Percentiles rank a stretch among this genome's conserved stretches.
phyloP scores from a whole-genome alignment of 1,140 invertebrate genomes.

The Drosophila triauraria region DNA sequence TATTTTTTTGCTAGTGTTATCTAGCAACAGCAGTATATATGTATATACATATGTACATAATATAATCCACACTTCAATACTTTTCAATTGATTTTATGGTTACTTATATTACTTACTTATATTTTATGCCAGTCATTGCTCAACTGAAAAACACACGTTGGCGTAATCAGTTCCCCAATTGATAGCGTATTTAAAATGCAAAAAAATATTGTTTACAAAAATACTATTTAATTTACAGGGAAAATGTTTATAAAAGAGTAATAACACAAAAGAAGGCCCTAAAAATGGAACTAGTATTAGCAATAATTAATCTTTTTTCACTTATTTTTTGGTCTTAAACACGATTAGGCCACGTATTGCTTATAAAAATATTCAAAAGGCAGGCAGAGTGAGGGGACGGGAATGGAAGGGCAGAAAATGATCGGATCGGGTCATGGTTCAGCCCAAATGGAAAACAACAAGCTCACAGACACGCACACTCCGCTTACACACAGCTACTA shows the following conservation, averaged over 20 bases:
- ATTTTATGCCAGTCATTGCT: no score
- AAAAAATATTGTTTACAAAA: conserved; percentile 52
- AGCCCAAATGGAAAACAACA: conserved; percentile 48
- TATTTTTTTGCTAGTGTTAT: no score
- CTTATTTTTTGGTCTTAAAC: conserved; percentile 71
- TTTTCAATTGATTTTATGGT: no score
- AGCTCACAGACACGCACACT: conserved; percentile 51
- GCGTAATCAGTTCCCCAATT: neutral
- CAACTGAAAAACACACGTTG: neutral
- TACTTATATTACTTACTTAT: no score
- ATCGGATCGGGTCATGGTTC: conserved; percentile 42
- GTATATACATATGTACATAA: no score
- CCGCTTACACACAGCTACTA: conserved; percentile 57
- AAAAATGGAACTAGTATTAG: conserved; percentile 56
- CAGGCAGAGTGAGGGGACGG: conserved; percentile 24
- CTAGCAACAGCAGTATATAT: no score
- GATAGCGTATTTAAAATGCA: neutral
- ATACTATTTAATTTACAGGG: conserved; percentile 71
- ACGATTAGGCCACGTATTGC: conserved; percentile 76
- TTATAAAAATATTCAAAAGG: conserved; percentile 53
- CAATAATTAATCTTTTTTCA: conserved; percentile 34
- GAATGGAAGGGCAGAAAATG: conserved; percentile 1
- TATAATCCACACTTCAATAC: no score
- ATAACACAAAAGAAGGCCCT: conserved; percentile 54
- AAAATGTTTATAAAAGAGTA: conserved; percentile 51